Percentiles rank a stretch among this genome's conserved stretches.
Conservation (phyloP, 2,113 vertebrate species). For the Numida meleagris region DNA sequence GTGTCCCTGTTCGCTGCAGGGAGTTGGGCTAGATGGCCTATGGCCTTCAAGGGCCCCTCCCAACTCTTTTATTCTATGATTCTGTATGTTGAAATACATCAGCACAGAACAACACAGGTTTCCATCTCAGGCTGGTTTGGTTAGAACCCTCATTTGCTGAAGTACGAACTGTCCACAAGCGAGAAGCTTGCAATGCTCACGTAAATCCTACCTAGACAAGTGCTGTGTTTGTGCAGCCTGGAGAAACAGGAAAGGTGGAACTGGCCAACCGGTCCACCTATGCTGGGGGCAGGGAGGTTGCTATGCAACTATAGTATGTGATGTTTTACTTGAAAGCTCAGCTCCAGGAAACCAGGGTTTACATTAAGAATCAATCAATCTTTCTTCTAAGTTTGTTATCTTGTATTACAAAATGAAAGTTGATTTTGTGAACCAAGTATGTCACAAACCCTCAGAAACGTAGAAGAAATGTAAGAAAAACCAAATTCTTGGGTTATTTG, state of each 20-base stretch:
- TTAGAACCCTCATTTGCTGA: not conserved
- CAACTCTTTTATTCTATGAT: no score
- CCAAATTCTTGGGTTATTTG: not conserved
- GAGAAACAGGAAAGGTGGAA: constrained; percentile 59
- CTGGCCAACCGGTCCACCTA: constrained; percentile 5
- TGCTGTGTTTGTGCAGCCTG: constrained; percentile 22
- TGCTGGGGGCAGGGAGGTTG: constrained; percentile 37
- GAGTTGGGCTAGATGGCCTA: no score
- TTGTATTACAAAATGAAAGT: not conserved
- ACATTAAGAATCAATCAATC: constrained; percentile 25
- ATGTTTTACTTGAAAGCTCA: constrained; percentile 51
- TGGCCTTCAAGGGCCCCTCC: no score
- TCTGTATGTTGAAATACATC: not conserved
- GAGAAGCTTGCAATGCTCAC: not conserved
- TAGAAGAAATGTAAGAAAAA: not conserved
- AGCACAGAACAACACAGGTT: not conserved
- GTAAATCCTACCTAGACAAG: not conserved
- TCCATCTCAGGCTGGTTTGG: constrained; percentile 8
- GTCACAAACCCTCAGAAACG: not conserved
- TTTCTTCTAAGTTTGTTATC: constrained; percentile 22
- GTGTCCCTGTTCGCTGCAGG: no score
- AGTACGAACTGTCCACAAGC: not conserved
- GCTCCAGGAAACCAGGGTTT: constrained; percentile 57
- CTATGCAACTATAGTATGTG: constrained; percentile 40
- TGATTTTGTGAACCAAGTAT: not conserved